A percentile compares a stretch with the other conserved stretches of the same genome.
Conservation (phyloP, 2,888 invertebrate species). For the Athalia rosae region DNA sequence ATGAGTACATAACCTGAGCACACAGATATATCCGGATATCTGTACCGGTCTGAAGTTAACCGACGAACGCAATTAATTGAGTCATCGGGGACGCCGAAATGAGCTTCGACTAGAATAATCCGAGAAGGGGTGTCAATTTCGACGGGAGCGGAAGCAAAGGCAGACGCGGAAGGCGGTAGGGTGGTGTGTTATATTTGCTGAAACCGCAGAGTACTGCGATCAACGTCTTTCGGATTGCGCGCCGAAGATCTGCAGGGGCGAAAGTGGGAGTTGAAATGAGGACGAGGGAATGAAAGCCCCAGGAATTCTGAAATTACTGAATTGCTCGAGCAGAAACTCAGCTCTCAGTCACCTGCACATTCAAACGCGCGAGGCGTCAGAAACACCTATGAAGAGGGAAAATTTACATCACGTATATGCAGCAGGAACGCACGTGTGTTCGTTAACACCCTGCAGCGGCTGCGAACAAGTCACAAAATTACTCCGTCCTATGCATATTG, state of each 20-base stretch:
- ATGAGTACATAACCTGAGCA: too few relatives aligned
- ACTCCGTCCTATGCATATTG: neutral
- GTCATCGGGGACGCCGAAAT: slow-evolving; percentile 16
- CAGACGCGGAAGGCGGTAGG: neutral
- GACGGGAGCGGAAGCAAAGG: neutral
- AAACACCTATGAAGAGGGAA: neutral
- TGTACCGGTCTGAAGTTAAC: slow-evolving; percentile 5
- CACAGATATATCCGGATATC: too few relatives aligned
- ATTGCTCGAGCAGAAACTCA: slow-evolving; percentile 10
- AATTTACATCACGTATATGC: slow-evolving; percentile 6
- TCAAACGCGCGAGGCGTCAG: neutral
- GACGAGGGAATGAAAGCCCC: neutral
- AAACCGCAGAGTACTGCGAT: neutral
- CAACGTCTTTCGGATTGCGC: neutral
- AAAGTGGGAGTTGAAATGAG: neutral
- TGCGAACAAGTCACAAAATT: slow-evolving; percentile 7
- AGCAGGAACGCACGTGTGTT: neutral
- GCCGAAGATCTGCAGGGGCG: neutral
- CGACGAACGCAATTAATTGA: slow-evolving; percentile 23
- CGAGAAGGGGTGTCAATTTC: slow-evolving; percentile 1
- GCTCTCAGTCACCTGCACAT: neutral
- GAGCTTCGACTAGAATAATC: slow-evolving; percentile 25
- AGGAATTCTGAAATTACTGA: slow-evolving; percentile 9
- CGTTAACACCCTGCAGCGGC: slow-evolving; percentile 3
- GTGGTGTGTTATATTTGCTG: neutral